Conservation (phyloP, 2,113 vertebrate species). For the Rattus norvegicus region GRCr8 NC_086027.1:62672001-62672500, state of each 20-base stretch:
- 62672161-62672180: slow-evolving; percentile 17
- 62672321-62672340: slow-evolving; percentile 94
- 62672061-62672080: background rate
- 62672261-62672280: slow-evolving; percentile 97
- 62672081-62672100: background rate
- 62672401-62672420: slow-evolving; percentile 91
- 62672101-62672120: background rate
- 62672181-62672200: background rate
- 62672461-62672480: background rate
- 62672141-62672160: background rate
- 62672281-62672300: slow-evolving; percentile 93
- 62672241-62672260: slow-evolving; percentile 96
- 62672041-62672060: background rate
- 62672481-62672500: background rate
- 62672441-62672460: background rate
- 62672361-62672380: slow-evolving; percentile 92
- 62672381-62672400: slow-evolving; percentile 89
- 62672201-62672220: slow-evolving; percentile 79
- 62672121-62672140: background rate
- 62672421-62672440: background rate
- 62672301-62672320: slow-evolving; percentile 96
- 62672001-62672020: background rate
- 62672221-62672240: slow-evolving; percentile 95
- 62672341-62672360: slow-evolving; percentile 90
- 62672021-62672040: background rate